Base-by-base conservation (phyloP, 2,888 invertebrate genomes). In the Synergus laeviventris region DNA sequence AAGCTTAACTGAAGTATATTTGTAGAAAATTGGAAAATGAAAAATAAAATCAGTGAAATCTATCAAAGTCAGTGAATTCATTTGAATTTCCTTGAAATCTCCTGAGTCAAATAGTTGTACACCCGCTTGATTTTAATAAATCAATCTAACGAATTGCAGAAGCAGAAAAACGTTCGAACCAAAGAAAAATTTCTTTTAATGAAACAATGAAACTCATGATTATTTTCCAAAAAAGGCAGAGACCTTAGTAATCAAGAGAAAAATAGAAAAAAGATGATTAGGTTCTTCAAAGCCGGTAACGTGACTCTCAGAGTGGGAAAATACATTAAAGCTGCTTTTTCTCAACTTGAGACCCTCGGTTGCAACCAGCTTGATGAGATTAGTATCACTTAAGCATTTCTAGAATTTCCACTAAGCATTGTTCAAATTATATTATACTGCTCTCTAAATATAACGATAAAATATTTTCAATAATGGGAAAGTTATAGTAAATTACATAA, bases 291-390 rank as follows among this genome's bases (percentile, higher is more conserved):
- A 66, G 42, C 12, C 42, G 9, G 42, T 14, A 66, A 45, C 66
- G 66, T 45, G 45, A 45, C 21, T 24, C 42, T 24, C 42, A 24
- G 42, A 45, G 42, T 24, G 45, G 42, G 45, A 45, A 24, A 66
- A 45, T 66, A 66, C 45, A 66, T 66, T 66, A 66, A 66, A 66
- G 12, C 66, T 45, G 66, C 66, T 66, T 66, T 66, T 66, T 66
- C 64, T 45, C 45, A 9, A 14, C 24, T 24, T 16, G 66, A 66
- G 21, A 39, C 5, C 39, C 39, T 42, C 42, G 21, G n/a, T 38
- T 8, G 42, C 42, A 42, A 45, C 21, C 66, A 24, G 42, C 66
- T 45, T 66, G 21, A 66, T 45, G 66, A 24, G 66, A 66, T 66
- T 66, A 45, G 45, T 45, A 66, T 24, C 42, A 24, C 24, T 66